Conservation (phyloP, 2,888 invertebrate genomes). For the Microplitis manilae region DNA sequence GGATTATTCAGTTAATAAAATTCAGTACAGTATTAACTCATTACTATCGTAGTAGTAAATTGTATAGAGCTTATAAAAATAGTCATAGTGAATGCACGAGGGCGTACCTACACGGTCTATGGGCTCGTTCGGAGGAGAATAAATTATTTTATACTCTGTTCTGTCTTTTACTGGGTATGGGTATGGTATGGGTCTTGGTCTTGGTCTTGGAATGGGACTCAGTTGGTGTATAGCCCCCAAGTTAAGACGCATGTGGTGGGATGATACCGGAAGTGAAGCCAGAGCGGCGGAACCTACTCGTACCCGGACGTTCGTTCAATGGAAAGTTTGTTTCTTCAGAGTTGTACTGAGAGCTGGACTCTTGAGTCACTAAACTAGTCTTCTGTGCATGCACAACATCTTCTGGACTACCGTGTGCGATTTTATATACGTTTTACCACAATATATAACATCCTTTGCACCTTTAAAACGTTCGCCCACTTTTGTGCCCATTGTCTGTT, state of each 20-base stretch:
- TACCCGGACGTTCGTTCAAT: constrained; percentile 67
- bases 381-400: not conserved
- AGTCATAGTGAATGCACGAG: constrained; percentile 50
- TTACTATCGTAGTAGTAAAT: not conserved
- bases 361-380: constrained; percentile 8
- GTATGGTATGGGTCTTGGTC: constrained; percentile 11
- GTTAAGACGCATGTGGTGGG: constrained; percentile 54
- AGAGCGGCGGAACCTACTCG: constrained; percentile 68
- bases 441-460: constrained; percentile 25
- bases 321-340: constrained; percentile 68
- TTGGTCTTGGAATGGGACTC: constrained; percentile 7
- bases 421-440: not conserved
- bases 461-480: too few species aligned
- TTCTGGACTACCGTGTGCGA: constrained; percentile 21
- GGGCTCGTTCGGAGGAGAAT: constrained; percentile 59
- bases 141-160: constrained; percentile 59
- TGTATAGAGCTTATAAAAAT: constrained; percentile 44
- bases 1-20: constrained; percentile 9
- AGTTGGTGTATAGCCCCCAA: not conserved
- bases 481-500: too few species aligned
- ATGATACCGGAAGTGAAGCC: constrained; percentile 68
- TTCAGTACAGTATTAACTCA: constrained; percentile 2
- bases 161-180: constrained; percentile 39
- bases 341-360: constrained; percentile 51
- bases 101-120: constrained; percentile 57